A percentile compares a stretch with the other conserved stretches of the same genome.
Conservation (phyloP, 2,888 invertebrate species). For the Serripes groenlandicus region DNA sequence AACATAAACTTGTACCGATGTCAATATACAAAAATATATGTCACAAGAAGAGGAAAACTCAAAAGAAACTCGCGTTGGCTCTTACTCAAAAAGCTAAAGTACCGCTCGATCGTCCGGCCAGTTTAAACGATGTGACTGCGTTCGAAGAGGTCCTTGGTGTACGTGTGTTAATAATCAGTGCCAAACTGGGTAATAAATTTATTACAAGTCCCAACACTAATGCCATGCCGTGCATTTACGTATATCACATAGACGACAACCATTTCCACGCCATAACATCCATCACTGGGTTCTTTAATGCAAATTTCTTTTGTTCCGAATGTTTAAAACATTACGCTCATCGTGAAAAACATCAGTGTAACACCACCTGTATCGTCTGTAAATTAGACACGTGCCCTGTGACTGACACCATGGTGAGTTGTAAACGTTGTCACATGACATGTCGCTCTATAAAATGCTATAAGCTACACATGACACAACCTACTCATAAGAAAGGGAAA, state of each 20-base stretch:
- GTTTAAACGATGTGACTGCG: conserved; percentile 5
- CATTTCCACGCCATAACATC: conserved; percentile 37
- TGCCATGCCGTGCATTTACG: conserved; percentile 31
- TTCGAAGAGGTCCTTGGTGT: conserved; percentile 25
- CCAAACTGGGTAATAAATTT: conserved; percentile 41
- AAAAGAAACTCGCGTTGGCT: conserved; percentile 34
- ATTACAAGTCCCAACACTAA: conserved; percentile 15
- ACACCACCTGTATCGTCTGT: conserved; percentile 32
- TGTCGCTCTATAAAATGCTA: conserved; percentile 11
- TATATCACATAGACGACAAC: conserved; percentile 39
- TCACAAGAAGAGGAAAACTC: conserved; percentile 6
- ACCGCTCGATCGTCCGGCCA: conserved; percentile 28
- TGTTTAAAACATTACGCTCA: conserved; percentile 23
- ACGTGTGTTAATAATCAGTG: conserved; percentile 28
- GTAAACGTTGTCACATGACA: conserved; percentile 13
- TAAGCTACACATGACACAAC: not conserved
- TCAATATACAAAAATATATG: conserved; percentile 9
- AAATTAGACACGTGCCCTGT: conserved; percentile 11
- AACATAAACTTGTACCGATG: conserved; percentile 30
- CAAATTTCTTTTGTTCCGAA: conserved; percentile 19
- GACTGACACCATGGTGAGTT: not conserved
- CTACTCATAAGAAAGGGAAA: conserved; percentile 3
- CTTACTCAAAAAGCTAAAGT: conserved; percentile 22
- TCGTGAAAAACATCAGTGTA: conserved; percentile 25
- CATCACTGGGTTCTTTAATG: conserved; percentile 34